These are phyloP conservation scores for Omphaloscelis lunosa DNA, from an alignment of 2,888 invertebrate species.

Conservation along the genomic window DNA sequence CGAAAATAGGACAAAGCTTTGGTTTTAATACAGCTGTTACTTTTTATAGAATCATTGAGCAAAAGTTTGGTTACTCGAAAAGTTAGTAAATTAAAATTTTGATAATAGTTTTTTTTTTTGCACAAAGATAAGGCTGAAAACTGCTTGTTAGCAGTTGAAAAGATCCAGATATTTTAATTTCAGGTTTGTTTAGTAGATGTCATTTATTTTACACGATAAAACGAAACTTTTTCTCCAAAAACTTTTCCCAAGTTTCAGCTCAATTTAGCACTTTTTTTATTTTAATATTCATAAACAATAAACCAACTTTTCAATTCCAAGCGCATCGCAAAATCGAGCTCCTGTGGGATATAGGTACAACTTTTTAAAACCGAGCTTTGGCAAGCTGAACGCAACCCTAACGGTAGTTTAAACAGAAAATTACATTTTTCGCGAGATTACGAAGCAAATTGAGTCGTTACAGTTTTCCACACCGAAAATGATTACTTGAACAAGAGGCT, in stretches of 20 bases:
- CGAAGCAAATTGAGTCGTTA: conserved; percentile 62
- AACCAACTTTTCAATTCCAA: conserved; percentile 22
- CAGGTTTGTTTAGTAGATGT: background rate
- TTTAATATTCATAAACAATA: conserved; percentile 43
- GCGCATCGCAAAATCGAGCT: conserved; percentile 27
- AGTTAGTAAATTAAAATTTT: background rate
- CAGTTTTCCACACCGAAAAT: conserved; percentile 57
- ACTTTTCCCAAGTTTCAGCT: background rate
- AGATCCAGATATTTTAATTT: background rate
- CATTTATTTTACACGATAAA: background rate
- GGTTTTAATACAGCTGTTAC: background rate
- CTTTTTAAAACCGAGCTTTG: conserved; percentile 32
- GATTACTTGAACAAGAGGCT: conserved; percentile 54
- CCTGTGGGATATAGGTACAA: conserved; percentile 12
- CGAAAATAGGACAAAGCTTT: background rate
- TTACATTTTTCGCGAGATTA: conserved; percentile 62
- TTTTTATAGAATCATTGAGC: conserved; percentile 19
- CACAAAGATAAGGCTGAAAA: background rate
- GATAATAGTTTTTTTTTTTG: background rate
- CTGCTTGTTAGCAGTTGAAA: background rate
- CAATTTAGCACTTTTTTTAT: conserved; percentile 18
- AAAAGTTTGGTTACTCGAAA: conserved; percentile 6
- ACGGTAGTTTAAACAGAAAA: conserved; percentile 60
- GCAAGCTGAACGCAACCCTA: conserved; percentile 33
- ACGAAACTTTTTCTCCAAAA: background rate